Percentiles rank a stretch among this genome's conserved stretches.
Conservation (phyloP, 2,113 vertebrate species). For the Shinisaurus crocodilurus region DNA sequence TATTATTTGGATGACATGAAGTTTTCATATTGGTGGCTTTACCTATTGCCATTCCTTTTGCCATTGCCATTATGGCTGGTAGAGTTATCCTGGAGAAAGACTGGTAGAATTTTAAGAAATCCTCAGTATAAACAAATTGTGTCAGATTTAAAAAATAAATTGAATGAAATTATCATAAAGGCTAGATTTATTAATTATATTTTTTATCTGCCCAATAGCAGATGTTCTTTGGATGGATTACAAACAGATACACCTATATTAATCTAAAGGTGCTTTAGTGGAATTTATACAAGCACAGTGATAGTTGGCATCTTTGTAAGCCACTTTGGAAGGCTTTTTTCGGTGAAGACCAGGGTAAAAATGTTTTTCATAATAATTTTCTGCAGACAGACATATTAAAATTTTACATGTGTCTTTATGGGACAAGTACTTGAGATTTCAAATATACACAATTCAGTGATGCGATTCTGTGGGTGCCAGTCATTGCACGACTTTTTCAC, state of each 20-base stretch:
- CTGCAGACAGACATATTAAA: not conserved
- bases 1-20: not conserved
- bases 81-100: not conserved
- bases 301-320: not conserved
- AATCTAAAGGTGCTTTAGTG: not conserved
- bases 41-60: not conserved
- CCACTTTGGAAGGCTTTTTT: not conserved
- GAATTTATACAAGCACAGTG: not conserved
- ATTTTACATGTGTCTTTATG: constrained; percentile 50
- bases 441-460: not conserved
- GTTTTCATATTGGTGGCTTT: not conserved
- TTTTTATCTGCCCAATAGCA: too few species aligned
- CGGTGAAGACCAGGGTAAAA: not conserved
- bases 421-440: not conserved
- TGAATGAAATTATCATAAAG: not conserved
- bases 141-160: not conserved
- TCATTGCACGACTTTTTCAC: not conserved
- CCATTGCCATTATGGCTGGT: accelerated
- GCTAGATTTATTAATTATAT: not conserved
- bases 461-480: constrained; percentile 17
- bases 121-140: not conserved
- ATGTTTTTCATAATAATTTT: not conserved
- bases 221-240: too few species aligned
- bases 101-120: not conserved
- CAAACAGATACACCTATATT: not conserved